A percentile compares a stretch with the other conserved stretches of the same genome.
These are phyloP conservation scores for Tachycineta bicolor DNA, from an alignment of 2,113 vertebrate genomes.

Conservation along the genomic window DNA sequence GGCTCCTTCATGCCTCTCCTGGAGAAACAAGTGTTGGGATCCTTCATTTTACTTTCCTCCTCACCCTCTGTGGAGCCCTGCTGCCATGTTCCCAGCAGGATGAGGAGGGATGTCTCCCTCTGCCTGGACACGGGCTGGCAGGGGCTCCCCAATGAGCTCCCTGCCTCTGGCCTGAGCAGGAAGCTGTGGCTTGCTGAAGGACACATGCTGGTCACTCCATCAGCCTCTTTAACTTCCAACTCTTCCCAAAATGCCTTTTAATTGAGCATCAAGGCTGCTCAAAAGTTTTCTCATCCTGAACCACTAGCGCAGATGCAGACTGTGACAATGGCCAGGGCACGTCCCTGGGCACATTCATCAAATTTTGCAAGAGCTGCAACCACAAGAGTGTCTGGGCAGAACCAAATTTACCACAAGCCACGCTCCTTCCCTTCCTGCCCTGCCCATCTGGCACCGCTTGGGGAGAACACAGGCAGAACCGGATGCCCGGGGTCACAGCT, in stretches of 20 bases:
- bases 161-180: neutral
- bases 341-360: neutral
- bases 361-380: neutral
- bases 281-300: neutral
- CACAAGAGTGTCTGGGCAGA: neutral
- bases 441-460: accelerated
- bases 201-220: neutral
- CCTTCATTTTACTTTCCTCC: neutral
- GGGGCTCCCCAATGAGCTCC: neutral
- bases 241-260: neutral
- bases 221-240: neutral
- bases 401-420: neutral
- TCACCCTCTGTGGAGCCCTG: neutral
- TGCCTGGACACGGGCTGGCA: neutral
- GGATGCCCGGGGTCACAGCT: accelerated
- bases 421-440: neutral
- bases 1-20: neutral
- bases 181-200: neutral
- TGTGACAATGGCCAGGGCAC: neutral
- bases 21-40: neutral
- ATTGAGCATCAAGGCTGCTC: neutral
- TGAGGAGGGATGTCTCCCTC: neutral
- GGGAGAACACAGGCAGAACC: neutral
- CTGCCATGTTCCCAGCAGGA: neutral
- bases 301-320: neutral